Conservation (phyloP, 1,140 invertebrate species). For the Drosophila subobscura region DNA sequence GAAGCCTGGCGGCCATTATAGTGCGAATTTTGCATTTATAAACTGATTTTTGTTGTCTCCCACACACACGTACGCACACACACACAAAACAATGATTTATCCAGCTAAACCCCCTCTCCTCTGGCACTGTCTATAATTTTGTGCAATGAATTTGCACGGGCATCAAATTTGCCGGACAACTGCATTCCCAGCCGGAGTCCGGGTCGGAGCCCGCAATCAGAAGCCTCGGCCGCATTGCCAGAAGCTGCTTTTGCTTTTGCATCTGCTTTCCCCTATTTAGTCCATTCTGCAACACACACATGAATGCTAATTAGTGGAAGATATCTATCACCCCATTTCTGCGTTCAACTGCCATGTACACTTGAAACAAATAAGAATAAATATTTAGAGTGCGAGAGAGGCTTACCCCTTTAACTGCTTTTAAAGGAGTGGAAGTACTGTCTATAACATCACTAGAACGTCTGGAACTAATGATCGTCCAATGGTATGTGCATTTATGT, state of each 20-base stretch:
- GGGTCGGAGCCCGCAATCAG: constrained; percentile 9
- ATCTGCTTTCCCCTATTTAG: background rate
- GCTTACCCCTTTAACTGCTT: no score
- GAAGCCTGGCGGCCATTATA: constrained; percentile 62
- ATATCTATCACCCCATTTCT: constrained; percentile 25
- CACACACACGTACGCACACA: background rate
- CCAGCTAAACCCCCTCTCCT: background rate
- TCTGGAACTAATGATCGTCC: no score
- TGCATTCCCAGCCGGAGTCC: constrained; percentile 33
- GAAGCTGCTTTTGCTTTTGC: constrained; percentile 8
- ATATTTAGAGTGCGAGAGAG: no score
- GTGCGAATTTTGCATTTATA: constrained; percentile 81
- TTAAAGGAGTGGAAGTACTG: no score
- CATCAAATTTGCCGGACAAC: constrained; percentile 62
- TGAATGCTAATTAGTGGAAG: constrained; percentile 39
- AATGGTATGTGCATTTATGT: no score
- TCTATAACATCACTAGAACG: no score
- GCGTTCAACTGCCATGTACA: no score
- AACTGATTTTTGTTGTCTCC: constrained; percentile 61
- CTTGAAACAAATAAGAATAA: no score
- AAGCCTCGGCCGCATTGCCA: constrained; percentile 18
- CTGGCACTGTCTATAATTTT: constrained; percentile 20
- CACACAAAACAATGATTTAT: constrained; percentile 31
- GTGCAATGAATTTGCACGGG: constrained; percentile 53
- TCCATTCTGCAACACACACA: constrained; percentile 1